These are phyloP conservation scores for Gila robusta DNA, from an alignment of 2,797 vertebrate species.

Conservation along the genomic window DNA sequence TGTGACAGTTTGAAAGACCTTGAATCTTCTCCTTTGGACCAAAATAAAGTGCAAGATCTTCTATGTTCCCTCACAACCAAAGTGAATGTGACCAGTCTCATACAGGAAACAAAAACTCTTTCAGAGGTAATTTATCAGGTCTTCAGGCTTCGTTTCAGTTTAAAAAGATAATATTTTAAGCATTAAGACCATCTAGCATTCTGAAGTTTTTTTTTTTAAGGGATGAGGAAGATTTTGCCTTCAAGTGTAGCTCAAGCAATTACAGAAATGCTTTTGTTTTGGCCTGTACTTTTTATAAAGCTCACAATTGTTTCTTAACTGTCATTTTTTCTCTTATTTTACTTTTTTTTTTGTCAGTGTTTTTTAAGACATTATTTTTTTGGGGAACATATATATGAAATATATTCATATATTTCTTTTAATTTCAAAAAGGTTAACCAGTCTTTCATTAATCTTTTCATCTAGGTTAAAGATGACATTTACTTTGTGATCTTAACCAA, in stretches of 20 bases:
- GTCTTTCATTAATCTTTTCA: slow-evolving; percentile 45
- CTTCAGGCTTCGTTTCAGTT: not conserved
- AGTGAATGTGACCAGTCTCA: slow-evolving; percentile 77
- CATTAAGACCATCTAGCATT: slow-evolving; percentile 2
- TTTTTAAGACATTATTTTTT: not conserved
- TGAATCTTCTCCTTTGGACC: slow-evolving; percentile 76
- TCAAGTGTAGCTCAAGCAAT: slow-evolving; percentile 1
- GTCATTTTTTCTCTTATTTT: slow-evolving; percentile 8
- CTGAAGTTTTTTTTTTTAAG: slow-evolving; percentile 10
- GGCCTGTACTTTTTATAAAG: slow-evolving; percentile 5
- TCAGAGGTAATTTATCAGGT: slow-evolving; percentile 80
- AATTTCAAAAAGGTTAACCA: not conserved
- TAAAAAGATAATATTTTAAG: slow-evolving; percentile 31
- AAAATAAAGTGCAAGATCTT: slow-evolving; percentile 82
- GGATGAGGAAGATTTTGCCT: slow-evolving; percentile 2
- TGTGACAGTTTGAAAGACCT: slow-evolving; percentile 84
- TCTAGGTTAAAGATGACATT: slow-evolving; percentile 83
- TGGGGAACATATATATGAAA: not conserved
- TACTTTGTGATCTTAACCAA: slow-evolving; percentile 88
- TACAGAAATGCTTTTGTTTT: slow-evolving; percentile 22
- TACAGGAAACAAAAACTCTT: slow-evolving; percentile 81
- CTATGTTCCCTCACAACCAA: slow-evolving; percentile 77
- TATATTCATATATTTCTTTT: not conserved
- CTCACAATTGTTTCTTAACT: not conserved
- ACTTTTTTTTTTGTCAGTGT: not conserved